These are phyloP conservation scores for Excalfactoria chinensis DNA, from an alignment of 2,113 vertebrate genomes.

Conservation along the genomic window DNA sequence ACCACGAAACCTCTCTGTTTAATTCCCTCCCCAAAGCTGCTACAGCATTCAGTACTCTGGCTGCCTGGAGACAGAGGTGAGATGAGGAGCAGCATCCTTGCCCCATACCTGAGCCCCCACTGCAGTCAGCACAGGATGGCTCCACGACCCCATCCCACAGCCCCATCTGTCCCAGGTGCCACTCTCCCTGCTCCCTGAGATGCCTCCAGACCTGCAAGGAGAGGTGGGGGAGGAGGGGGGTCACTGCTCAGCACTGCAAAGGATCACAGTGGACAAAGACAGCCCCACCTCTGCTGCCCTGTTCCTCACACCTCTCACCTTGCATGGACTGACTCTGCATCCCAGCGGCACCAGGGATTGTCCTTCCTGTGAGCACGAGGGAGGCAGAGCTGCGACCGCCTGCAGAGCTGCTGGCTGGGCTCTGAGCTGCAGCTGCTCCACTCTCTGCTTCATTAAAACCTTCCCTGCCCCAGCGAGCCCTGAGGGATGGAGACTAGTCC, in stretches of 20 bases:
- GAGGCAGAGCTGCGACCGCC: neutral
- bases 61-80: fast-evolving
- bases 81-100: neutral
- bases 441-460: constrained; percentile 63
- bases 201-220: neutral
- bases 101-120: neutral
- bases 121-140: neutral
- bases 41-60: neutral
- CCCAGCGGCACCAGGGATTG: neutral
- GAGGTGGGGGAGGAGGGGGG: neutral
- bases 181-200: neutral
- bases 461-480: constrained; percentile 26
- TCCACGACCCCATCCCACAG: neutral
- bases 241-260: neutral
- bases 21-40: neutral
- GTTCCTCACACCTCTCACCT: fast-evolving
- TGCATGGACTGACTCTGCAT: neutral
- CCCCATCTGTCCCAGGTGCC: neutral
- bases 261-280: neutral
- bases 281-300: neutral
- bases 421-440: constrained; percentile 2
- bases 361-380: neutral
- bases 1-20: neutral
- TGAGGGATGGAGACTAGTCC: constrained; percentile 8
- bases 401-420: neutral